Percentiles rank a stretch among this genome's conserved stretches.
Conservation (phyloP, 2,797 vertebrate genomes). For the Onychomys torridus region DNA sequence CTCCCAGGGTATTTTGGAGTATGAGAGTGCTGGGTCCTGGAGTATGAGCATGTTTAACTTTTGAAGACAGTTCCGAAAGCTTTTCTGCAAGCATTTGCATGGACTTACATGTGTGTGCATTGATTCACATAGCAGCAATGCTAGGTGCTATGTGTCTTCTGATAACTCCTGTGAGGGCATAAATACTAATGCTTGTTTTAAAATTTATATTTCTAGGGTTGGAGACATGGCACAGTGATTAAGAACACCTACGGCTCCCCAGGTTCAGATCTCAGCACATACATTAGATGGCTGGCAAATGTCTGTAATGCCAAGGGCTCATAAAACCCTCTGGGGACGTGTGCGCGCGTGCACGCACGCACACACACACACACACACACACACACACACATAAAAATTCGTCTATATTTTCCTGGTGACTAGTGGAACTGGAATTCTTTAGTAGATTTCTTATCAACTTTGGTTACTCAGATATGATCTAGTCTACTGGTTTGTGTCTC, state of each 20-base stretch:
- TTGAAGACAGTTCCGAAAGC: neutral
- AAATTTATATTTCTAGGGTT: neutral
- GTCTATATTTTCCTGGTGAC: neutral
- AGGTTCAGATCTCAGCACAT: neutral
- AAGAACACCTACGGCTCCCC: neutral
- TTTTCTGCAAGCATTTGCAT: neutral
- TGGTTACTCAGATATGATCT: neutral
- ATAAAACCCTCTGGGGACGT: neutral
- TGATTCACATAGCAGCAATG: neutral
- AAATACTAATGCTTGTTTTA: neutral
- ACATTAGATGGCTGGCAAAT: neutral
- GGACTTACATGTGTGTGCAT: neutral
- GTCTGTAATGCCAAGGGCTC: neutral
- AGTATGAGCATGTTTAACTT: neutral
- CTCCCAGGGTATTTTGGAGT: neutral
- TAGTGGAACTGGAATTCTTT: neutral
- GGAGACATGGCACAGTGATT: neutral
- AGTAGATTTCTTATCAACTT: neutral
- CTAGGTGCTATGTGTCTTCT: neutral
- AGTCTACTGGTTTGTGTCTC: neutral
- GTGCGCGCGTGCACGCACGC: too few relatives aligned
- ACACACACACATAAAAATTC: neutral
- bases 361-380: neutral
- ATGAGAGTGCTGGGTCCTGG: neutral
- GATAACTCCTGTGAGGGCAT: neutral